Base-by-base conservation (phyloP, 1,140 invertebrate species). In the Ceratosolen fusciceps region DNA sequence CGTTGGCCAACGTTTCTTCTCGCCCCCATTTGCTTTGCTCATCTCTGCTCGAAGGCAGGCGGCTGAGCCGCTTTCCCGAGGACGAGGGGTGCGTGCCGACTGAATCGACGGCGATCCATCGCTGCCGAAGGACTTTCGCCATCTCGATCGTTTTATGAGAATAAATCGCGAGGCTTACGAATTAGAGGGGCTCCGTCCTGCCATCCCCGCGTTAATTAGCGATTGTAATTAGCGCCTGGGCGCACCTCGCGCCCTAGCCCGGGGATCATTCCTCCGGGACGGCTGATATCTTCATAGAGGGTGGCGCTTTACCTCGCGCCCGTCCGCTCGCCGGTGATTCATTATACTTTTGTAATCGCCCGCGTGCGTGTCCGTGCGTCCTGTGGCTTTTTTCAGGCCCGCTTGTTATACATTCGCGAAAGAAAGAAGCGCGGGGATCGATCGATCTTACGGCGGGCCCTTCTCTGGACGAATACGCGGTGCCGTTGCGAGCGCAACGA, bases 271-370 rank as follows among this genome's bases (percentile, higher is more conserved):
- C 37, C 37, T 34, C 9, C 7, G 65, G n/a, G 80, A 73, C 81
- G 80, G 83, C 84, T 87, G 87, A 84, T 88, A 88, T 87, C 87
- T 88, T 88, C 83, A 87, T 88, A 86, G 82, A 74, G 83, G 75
- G 2, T 14, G 8, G 31, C 58, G 1, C 29, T 29, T 19, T 34
- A 34, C 58, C 4, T 19, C 29, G 31, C 58, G 1, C 29, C 10
- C 31, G 34, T 62, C 58, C 4, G 21, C 29, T 62, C 58, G 29
- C 5, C 60, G 62, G 81, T 80, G 75, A 83, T 83, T 83, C 84
- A 83, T 82, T 83, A 80, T 80, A 60, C 39, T 54, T 16, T n/a
- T 60, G 8, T 34, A 10, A 14, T 24, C 1, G 31, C 29, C 5
- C 37, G 29, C 31, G 12, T 60, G n/a, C 26, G 56, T 24, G n/a